phyloP scores from a whole-genome alignment of 2,797 vertebrate species.

The Jordanella pulchra region DNA sequence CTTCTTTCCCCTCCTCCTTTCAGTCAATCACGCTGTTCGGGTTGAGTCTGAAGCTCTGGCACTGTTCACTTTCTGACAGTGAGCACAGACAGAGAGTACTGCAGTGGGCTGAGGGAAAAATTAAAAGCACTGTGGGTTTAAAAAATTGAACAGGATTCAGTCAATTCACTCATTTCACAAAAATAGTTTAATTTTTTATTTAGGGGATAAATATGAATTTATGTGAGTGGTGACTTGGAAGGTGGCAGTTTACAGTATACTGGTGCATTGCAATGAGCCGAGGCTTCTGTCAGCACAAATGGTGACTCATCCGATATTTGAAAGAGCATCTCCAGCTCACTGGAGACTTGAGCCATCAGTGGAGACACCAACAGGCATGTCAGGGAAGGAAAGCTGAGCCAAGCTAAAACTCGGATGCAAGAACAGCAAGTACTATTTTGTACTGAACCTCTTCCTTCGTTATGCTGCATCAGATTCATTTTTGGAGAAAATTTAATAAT shows the following conservation, averaged over 20 bases:
- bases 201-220: constrained; percentile 8
- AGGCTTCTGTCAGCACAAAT: constrained; percentile 18
- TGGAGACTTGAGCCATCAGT: constrained; percentile 25
- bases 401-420: constrained; percentile 35
- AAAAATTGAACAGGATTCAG: constrained; percentile 18
- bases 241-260: constrained; percentile 3
- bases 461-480: constrained; percentile 4
- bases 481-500: constrained; percentile 5
- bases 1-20: constrained; percentile 37
- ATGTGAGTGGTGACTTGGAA: constrained; percentile 17
- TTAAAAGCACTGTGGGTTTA: constrained; percentile 4
- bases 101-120: constrained; percentile 9
- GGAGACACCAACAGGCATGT: constrained; percentile 16
- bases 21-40: constrained; percentile 54
- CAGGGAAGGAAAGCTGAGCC: constrained; percentile 26
- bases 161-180: constrained; percentile 6
- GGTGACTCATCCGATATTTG: constrained; percentile 25
- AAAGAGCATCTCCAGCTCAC: constrained; percentile 20
- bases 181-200: constrained; percentile 11
- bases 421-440: constrained; percentile 8
- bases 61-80: constrained; percentile 37
- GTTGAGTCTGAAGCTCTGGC: constrained; percentile 20
- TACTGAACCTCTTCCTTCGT: background rate
- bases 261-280: constrained; percentile 19
- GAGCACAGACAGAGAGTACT: constrained; percentile 21